Evolutionary conservation across 2,888 invertebrate genomes (phyloP).

Genomic region (Seira ritae): DNA sequence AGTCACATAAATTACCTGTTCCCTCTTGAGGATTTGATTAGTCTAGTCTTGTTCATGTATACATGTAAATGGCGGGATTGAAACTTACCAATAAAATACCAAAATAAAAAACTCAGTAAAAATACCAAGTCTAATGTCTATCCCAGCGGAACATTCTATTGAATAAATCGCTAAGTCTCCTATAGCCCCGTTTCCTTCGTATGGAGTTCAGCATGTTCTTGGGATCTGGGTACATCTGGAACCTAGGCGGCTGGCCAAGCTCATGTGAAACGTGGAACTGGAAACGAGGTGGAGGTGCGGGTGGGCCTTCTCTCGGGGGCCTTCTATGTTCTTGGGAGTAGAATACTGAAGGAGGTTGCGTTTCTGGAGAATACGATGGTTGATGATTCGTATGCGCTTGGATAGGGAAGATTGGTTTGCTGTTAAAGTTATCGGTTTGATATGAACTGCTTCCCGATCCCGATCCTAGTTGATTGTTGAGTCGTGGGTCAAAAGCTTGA

Average conservation of each 20-base stretch:
- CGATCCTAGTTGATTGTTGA: conserved; percentile 33
- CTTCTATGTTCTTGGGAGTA: conserved; percentile 43
- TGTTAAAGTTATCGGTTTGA: conserved; percentile 46
- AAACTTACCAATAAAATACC: too few relatives aligned
- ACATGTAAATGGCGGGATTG: too few relatives aligned
- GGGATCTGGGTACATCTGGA: conserved; percentile 56
- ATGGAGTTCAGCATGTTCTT: conserved; percentile 45
- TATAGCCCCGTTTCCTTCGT: conserved; percentile 58
- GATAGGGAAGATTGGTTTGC: conserved; percentile 40
- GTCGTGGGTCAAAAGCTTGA: conserved; percentile 12
- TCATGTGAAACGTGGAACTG: conserved; percentile 47
- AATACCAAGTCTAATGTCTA: background rate
- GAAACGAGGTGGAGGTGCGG: conserved; percentile 37
- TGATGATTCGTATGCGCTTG: conserved; percentile 37
- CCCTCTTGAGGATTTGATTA: too few relatives aligned
- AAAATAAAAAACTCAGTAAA: too few relatives aligned
- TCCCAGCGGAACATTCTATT: conserved; percentile 58
- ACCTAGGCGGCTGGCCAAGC: conserved; percentile 44
- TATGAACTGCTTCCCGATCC: background rate
- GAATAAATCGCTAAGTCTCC: conserved; percentile 63
- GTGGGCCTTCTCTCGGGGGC: conserved; percentile 40
- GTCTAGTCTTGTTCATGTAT: too few relatives aligned
- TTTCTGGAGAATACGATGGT: conserved; percentile 15
- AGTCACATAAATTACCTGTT: too few relatives aligned
- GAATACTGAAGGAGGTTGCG: conserved; percentile 36